Conservation (phyloP, 2,113 vertebrate genomes). For the Lamprotornis superbus region DNA sequence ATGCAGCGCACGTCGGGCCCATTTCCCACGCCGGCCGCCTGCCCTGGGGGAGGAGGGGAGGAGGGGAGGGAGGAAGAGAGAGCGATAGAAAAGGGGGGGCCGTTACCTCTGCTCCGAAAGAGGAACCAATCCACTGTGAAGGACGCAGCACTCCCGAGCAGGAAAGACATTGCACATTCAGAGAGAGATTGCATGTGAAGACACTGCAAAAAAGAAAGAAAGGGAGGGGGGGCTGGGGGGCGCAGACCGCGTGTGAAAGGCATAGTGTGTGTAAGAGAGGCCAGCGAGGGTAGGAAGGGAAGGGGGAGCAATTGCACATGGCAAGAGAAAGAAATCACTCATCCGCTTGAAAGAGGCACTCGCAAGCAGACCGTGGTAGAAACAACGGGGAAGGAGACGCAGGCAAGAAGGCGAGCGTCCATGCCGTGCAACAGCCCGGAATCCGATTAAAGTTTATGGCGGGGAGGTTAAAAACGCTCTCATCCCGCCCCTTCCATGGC, state of each 20-base stretch:
- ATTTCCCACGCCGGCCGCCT: constrained; percentile 77
- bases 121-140: constrained; percentile 76
- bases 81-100: background rate
- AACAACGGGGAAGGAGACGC: background rate
- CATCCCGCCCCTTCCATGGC: constrained; percentile 4
- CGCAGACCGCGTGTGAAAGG: constrained; percentile 8
- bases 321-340: constrained; percentile 34
- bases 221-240: background rate
- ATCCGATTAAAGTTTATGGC: constrained; percentile 58
- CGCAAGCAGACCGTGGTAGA: background rate
- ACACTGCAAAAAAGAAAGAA: background rate
- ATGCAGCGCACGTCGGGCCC: constrained; percentile 75
- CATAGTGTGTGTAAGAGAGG: constrained; percentile 22
- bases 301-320: background rate
- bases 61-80: background rate
- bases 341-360: constrained; percentile 1
- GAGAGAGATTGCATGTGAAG: constrained; percentile 17
- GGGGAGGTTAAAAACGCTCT: background rate
- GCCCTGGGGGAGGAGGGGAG: constrained; percentile 29
- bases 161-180: constrained; percentile 31
- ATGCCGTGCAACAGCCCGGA: background rate
- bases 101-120: constrained; percentile 60
- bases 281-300: background rate
- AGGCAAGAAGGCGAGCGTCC: background rate
- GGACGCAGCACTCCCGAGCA: constrained; percentile 53